These are phyloP conservation scores for Byasa hedistus DNA, from an alignment of 2,888 invertebrate genomes.

Conservation along the genomic window DNA sequence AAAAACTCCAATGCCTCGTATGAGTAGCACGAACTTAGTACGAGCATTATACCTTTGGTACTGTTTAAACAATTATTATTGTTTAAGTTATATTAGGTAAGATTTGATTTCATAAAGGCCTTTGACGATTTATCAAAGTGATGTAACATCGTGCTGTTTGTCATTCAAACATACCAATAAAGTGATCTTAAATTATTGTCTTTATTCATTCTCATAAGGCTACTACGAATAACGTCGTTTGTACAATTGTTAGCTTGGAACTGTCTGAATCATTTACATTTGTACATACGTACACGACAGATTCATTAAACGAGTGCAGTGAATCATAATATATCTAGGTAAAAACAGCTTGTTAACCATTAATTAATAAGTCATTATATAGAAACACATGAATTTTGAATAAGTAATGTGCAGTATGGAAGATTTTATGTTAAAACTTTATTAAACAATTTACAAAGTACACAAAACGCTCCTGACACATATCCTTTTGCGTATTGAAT, in stretches of 20 bases:
- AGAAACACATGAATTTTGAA: no score
- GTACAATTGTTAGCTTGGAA: slow-evolving; percentile 4
- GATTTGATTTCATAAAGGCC: no score
- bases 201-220: not conserved
- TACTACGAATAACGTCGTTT: slow-evolving; percentile 1
- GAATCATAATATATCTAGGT: not conserved
- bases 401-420: no score
- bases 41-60: no score
- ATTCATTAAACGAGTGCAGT: not conserved
- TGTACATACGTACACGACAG: not conserved
- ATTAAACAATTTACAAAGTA: not conserved
- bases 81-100: no score
- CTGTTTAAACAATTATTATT: no score
- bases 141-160: not conserved
- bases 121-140: not conserved
- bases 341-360: not conserved
- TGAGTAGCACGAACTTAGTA: no score
- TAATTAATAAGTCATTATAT: not conserved
- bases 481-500: not conserved
- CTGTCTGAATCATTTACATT: not conserved
- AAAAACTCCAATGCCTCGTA: no score
- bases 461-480: not conserved
- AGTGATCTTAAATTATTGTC: not conserved
- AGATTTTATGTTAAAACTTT: no score
- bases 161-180: not conserved